Evolutionary conservation across 2,888 invertebrate species (phyloP), one percentile per base, ranked within the genome.

Genomic region (Leucozona laternaria): DNA sequence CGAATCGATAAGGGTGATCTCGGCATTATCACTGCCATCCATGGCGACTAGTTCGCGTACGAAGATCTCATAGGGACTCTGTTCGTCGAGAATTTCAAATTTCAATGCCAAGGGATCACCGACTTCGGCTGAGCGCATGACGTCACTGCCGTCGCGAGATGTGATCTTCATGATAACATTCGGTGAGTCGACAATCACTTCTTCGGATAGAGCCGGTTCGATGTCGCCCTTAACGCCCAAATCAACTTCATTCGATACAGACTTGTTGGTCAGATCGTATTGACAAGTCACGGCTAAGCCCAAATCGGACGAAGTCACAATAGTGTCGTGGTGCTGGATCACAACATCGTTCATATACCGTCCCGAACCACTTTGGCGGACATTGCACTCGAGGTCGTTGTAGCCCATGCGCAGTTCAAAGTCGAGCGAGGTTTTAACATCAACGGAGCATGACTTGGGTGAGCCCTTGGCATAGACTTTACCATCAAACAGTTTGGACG

Each of bases 81-180:
- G 96, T 90, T 95, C 96, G 92, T 98, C 98, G 92, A 97, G 94
- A 90, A 98, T 98, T 93, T 98, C 97, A 93, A 98, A 98, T 91
- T 96, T 95, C 76, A 98, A 94, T 43, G 97, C 97, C 93, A 98
- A 93, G 31, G 98, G 97, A 94, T 98, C 98, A 89, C 98, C 98
- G 86, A 98, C 98, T 94, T 97, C 97, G 88, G 97, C 97, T 1
- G 97, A 96, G 40, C 96, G 95, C 93, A 97, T 96, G 88, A 96
- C 96, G 89, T 97, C 97, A 90, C 95, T 96, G 80, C 97, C 97
- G 90, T 95, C 96, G 87, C 97, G 95, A 91, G 97, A 96, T 25
- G 97, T 97, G 91, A 97, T 97, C 92, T 96, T 96, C 98, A 98
- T 98, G 45, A 97, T 96, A 80, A 98, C 98, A 93, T 98, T 98